These are phyloP conservation scores for Drosophila lutescens DNA, from an alignment of 2,888 invertebrate species.

Conservation along the genomic window DNA sequence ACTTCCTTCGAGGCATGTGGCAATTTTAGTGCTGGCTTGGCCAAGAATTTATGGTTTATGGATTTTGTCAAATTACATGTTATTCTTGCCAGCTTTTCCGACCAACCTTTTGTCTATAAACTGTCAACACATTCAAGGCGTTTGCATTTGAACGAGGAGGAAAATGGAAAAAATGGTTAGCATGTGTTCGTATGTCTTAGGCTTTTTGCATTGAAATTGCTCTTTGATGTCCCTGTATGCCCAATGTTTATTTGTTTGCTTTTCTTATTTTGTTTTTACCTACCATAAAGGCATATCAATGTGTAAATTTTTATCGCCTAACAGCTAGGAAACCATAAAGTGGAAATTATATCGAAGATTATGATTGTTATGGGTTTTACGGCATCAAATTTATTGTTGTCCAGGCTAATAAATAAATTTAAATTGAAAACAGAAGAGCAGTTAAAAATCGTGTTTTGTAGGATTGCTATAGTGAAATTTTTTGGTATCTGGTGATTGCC, in stretches of 20 bases:
- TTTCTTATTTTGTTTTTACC: conserved; percentile 23
- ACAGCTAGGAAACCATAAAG: conserved; percentile 60
- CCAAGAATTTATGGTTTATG: conserved; percentile 78
- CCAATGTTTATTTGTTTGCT: conserved; percentile 77
- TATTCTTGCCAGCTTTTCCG: conserved; percentile 21
- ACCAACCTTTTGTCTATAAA: conserved; percentile 75
- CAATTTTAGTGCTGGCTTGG: conserved; percentile 64
- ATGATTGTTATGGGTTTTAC: conserved; percentile 66
- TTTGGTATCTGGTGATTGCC: conserved; percentile 23
- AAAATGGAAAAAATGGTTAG: conserved; percentile 15
- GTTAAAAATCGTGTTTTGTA: conserved; percentile 18
- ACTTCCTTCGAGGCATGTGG: conserved; percentile 14
- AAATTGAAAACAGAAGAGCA: conserved; percentile 72
- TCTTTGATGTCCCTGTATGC: conserved; percentile 66
- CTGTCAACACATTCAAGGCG: conserved; percentile 61
- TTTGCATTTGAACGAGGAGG: conserved; percentile 26
- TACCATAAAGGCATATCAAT: conserved; percentile 75
- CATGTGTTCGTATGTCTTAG: conserved; percentile 39
- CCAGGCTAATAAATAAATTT: conserved; percentile 61
- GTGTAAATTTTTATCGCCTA: conserved; percentile 65
- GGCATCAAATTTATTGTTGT: conserved; percentile 42
- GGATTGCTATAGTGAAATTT: conserved; percentile 26
- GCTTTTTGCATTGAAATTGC: conserved; percentile 74
- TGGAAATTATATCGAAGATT: conserved; percentile 75
- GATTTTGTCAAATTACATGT: conserved; percentile 75